Conservation (phyloP, 2,797 vertebrate species). For the Diplodus puntazzo region DNA sequence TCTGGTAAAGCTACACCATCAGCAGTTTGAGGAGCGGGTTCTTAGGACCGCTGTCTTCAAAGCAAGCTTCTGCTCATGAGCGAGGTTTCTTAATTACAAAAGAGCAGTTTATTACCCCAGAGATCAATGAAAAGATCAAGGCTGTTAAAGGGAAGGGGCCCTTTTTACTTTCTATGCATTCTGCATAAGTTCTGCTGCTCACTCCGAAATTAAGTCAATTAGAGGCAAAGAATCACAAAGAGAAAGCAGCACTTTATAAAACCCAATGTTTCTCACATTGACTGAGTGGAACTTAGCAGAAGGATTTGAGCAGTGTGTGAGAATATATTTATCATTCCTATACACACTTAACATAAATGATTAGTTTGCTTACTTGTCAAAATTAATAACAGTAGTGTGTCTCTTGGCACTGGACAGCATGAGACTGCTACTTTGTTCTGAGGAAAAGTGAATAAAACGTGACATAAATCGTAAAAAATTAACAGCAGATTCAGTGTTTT, state of each 20-base stretch:
- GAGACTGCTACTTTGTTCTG: conserved; percentile 17
- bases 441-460: conserved; percentile 22
- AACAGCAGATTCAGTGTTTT: background rate
- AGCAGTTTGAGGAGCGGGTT: conserved; percentile 72
- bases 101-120: conserved; percentile 78
- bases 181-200: conserved; percentile 55
- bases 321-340: conserved; percentile 17
- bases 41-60: conserved; percentile 59
- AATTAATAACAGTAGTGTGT: conserved; percentile 11
- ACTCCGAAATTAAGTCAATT: conserved; percentile 69
- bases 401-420: conserved; percentile 11
- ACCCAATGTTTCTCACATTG: conserved; percentile 33
- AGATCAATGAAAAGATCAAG: conserved; percentile 83
- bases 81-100: conserved; percentile 81
- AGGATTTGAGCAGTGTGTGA: conserved; percentile 30
- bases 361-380: conserved; percentile 26
- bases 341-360: conserved; percentile 36
- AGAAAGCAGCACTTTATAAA: conserved; percentile 44
- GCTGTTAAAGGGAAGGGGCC: conserved; percentile 67
- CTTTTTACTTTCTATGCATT: conserved; percentile 63
- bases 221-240: conserved; percentile 34
- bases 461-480: conserved; percentile 20
- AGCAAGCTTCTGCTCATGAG: conserved; percentile 54
- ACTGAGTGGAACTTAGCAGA: conserved; percentile 32
- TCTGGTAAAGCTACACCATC: conserved; percentile 62